phyloP scores from a whole-genome alignment of 1,140 invertebrate species.

The Lepidurus arcticus region DNA sequence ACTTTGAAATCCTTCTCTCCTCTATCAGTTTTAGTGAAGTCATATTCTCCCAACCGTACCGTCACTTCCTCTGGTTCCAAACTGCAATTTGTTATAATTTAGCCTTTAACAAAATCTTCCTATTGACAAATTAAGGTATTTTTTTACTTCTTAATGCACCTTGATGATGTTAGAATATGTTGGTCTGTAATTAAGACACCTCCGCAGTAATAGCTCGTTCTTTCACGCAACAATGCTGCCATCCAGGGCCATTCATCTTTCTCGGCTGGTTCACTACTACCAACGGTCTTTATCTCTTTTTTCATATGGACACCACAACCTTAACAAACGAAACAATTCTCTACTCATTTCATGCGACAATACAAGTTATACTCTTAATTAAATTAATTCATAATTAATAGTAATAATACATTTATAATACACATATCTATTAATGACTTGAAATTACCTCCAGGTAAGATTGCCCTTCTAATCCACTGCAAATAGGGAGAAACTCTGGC shows the following conservation, averaged over 20 bases:
- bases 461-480: too few relatives aligned
- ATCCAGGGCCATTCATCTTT: constrained; percentile 77
- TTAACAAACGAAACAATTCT: too few relatives aligned
- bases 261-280: too few relatives aligned
- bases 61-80: constrained; percentile 38
- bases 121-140: background rate
- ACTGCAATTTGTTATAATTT: constrained; percentile 32
- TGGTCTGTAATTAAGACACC: constrained; percentile 69
- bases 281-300: too few relatives aligned
- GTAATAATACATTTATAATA: too few relatives aligned
- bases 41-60: constrained; percentile 42
- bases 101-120: background rate
- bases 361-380: too few relatives aligned
- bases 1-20: constrained; percentile 37
- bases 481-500: too few relatives aligned
- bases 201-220: constrained; percentile 61
- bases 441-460: too few relatives aligned
- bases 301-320: too few relatives aligned
- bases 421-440: too few relatives aligned
- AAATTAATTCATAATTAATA: too few relatives aligned
- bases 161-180: constrained; percentile 70
- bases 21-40: constrained; percentile 35
- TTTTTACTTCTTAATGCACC: constrained; percentile 53
- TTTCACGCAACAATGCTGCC: constrained; percentile 55
- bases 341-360: too few relatives aligned